phyloP scores from a whole-genome alignment of 2,797 vertebrate species.

The Lacerta bilineata region DNA sequence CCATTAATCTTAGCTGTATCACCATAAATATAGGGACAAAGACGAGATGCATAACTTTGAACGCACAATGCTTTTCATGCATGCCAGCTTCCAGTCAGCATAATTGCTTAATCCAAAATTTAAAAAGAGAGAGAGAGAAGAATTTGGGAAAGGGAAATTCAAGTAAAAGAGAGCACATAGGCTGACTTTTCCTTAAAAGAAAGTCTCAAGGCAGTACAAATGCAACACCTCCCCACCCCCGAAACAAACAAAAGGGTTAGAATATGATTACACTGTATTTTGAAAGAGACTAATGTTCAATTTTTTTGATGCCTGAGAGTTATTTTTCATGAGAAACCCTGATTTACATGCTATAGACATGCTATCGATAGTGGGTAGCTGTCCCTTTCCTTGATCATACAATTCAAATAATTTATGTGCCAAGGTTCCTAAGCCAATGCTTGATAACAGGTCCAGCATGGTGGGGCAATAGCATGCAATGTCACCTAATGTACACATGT shows the following conservation, averaged over 20 bases:
- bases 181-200: neutral
- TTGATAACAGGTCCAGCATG: neutral
- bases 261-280: neutral
- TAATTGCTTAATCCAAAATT: neutral
- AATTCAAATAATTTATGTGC: neutral
- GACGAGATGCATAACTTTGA: neutral
- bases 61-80: neutral
- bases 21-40: neutral
- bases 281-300: neutral
- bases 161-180: neutral
- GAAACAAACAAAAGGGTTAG: neutral
- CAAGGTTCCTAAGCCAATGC: neutral
- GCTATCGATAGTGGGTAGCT: no score
- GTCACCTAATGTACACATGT: neutral
- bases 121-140: neutral
- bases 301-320: neutral
- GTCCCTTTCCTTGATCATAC: neutral
- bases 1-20: conserved; percentile 45
- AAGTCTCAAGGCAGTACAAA: neutral
- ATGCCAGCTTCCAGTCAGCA: neutral
- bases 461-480: neutral
- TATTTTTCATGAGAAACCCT: neutral
- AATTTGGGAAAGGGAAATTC: neutral
- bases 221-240: no score
- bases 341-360: no score